phyloP scores from a whole-genome alignment of 2,797 vertebrate species.

The Natrix natrix region DNA sequence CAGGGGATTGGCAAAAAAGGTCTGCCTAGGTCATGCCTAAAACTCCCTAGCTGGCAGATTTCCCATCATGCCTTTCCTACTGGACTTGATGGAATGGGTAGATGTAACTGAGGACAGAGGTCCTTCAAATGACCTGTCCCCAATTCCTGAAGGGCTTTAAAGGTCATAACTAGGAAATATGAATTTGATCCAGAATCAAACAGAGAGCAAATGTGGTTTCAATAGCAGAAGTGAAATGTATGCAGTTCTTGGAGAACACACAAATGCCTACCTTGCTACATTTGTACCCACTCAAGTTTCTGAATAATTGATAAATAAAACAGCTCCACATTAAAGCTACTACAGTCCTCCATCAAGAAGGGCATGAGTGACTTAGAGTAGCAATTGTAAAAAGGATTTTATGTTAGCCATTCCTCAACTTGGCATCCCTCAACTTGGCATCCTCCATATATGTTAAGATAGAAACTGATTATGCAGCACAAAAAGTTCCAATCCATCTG shows the following conservation, averaged over 20 bases:
- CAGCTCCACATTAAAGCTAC: not conserved
- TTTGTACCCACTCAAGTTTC: not conserved
- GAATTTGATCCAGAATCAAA: not conserved
- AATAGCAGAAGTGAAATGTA: no score
- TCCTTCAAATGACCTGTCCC: not conserved
- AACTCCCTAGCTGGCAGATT: not conserved
- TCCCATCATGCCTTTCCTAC: not conserved
- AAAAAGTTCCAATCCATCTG: not conserved
- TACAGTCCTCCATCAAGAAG: not conserved
- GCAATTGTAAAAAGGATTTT: not conserved
- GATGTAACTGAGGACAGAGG: not conserved
- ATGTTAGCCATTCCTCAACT: not conserved
- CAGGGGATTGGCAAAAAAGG: not conserved
- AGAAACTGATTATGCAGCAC: not conserved
- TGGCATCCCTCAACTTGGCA: not conserved
- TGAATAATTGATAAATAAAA: no score
- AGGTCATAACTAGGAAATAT: not conserved
- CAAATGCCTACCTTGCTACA: not conserved
- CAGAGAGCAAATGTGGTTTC: no score
- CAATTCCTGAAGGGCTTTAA: not conserved
- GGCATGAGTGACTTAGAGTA: not conserved
- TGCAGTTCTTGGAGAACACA: no score
- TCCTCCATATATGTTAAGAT: not conserved
- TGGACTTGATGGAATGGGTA: not conserved
- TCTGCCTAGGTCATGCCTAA: not conserved